Evolutionary conservation across 2,888 invertebrate genomes (phyloP), one percentile per base, ranked within the genome.

Genomic region (Epsilonema sp.): DNA sequence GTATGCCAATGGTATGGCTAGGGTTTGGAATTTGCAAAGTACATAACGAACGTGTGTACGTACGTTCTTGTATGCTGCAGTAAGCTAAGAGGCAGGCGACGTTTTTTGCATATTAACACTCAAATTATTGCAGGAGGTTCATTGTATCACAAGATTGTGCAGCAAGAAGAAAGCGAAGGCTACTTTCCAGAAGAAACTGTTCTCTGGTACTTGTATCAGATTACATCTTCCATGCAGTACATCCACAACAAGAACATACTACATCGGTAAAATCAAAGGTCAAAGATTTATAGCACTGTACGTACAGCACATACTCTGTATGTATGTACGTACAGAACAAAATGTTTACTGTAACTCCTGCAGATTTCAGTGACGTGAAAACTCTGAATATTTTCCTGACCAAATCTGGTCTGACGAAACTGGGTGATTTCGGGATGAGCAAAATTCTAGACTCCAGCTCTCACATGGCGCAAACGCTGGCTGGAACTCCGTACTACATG

Each of bases 401-500:
- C 5, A n/a, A 22, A 21, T 8, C 26, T 13, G 42, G 20, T 19
- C 26, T 42, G 11, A n/a, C n/a, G n/a, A 42, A 42, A 20, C 20
- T 42, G 26, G 42, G 42, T 8, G 42, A 42, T 19, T 42, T 42
- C 19, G 42, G 42, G 4, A 13, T 42, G 42, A 42, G 42, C 26
- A 42, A 42, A 26, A 3, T 42, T 5, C 16, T 42, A 11, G 42
- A 26, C 8, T 13, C 5, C 3, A 3, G 16, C 3, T 3, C 24
- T 3, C 26, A 26, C 8, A 3, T n/a, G 3, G 26, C 42, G 13
- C 13, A 42, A 26, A 42, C 42, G 26, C 26, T 42, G 3, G 42
- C 79, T n/a, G 78, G 78, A 4, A 78, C 78, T 2, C 78, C 78
- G 0, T 78, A 78, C 59, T 79, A 79, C 60, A 75, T 79, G 50